A percentile compares a stretch with the other conserved stretches of the same genome.
Evolutionary conservation across 1,140 invertebrate genomes (phyloP).

Genomic region (Drosophila orena): DNA sequence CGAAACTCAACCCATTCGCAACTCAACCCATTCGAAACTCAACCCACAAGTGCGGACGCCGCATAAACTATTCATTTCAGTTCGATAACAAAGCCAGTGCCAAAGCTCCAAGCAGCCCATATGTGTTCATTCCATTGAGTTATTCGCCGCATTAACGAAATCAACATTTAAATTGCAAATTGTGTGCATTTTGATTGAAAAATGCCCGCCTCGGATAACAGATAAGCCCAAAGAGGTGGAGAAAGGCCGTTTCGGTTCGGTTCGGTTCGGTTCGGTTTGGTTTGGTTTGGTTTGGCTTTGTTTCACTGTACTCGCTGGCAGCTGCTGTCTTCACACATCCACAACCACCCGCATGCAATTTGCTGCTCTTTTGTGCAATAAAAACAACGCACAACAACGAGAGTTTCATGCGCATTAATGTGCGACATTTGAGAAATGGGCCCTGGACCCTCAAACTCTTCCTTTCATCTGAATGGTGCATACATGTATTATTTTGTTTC

Average conservation of each 20-base stretch:
- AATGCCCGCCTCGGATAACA: constrained; percentile 16
- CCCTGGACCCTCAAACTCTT: constrained; percentile 1
- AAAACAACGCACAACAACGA: constrained; percentile 42
- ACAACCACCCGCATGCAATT: constrained; percentile 50
- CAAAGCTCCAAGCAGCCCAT: constrained; percentile 48
- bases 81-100: constrained; percentile 51
- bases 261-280: neutral
- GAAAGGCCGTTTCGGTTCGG: neutral
- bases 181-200: constrained; percentile 62
- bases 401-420: constrained; percentile 65
- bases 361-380: constrained; percentile 56
- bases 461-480: constrained; percentile 1
- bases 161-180: constrained; percentile 80
- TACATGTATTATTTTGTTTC: neutral
- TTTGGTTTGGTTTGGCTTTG: constrained; percentile 4
- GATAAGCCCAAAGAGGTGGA: constrained; percentile 4
- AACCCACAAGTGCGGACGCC: constrained; percentile 23
- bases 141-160: constrained; percentile 69
- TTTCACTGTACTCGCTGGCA: constrained; percentile 43
- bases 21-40: neutral
- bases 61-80: constrained; percentile 65
- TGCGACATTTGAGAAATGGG: constrained; percentile 60
- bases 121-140: constrained; percentile 55
- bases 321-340: constrained; percentile 63
- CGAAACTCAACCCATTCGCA: neutral